phyloP scores from a whole-genome alignment of 2,113 vertebrate genomes.

The Mola mola region DNA sequence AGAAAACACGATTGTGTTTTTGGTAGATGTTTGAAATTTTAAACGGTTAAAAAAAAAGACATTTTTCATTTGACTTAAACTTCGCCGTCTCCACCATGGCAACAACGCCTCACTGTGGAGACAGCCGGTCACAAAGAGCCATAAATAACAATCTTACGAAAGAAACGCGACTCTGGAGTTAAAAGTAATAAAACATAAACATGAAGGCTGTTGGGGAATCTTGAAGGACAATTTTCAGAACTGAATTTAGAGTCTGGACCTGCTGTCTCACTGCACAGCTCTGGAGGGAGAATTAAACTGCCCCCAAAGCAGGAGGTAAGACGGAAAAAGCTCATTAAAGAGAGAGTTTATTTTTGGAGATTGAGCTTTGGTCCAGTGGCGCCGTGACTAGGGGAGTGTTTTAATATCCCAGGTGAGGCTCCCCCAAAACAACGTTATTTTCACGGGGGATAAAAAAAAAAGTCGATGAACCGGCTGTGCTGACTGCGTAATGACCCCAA shows the following conservation, averaged over 20 bases:
- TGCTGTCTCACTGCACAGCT: neutral
- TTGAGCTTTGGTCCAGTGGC: neutral
- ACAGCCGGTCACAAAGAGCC: no score
- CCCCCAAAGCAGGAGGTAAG: neutral
- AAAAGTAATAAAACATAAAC: no score
- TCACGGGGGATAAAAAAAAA: neutral
- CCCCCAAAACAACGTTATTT: neutral
- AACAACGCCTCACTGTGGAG: no score
- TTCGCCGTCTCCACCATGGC: no score
- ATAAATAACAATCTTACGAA: no score
- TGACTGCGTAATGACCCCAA: neutral
- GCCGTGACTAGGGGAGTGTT: conserved; percentile 2
- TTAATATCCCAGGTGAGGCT: conserved; percentile 18
- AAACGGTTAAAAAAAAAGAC: no score
- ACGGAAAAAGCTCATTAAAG: conserved; percentile 7
- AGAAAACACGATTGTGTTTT: no score
- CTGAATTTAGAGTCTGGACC: neutral
- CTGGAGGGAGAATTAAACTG: neutral
- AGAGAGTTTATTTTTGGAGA: neutral
- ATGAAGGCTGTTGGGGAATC: no score
- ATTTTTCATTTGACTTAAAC: no score
- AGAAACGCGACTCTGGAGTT: no score
- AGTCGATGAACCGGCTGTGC: neutral
- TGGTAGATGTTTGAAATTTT: no score
- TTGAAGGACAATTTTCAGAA: no score